Base-by-base conservation (phyloP, 2,113 vertebrate species). In the Herpetotheres cachinnans region DNA sequence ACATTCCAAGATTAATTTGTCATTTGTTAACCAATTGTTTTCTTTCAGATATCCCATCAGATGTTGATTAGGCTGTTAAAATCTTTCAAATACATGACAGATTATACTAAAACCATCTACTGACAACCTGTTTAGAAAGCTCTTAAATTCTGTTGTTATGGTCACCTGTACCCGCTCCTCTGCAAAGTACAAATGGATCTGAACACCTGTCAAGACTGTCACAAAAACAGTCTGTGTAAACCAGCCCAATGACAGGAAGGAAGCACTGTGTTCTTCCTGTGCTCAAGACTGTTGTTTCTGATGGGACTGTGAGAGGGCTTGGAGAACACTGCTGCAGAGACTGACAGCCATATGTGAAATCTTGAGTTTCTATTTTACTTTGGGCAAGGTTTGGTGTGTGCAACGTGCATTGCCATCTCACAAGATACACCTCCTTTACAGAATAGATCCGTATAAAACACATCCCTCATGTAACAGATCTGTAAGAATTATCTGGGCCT, bases 391-490 rank as follows among this genome's bases (percentile, higher is more conserved):
- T 5, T 86, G 40, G 42, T 42, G 42, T 6, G 42, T 42, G 42
- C 42, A 42, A 42, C 14, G 42, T 42, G 42, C 42, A 11, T 14
- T 42, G 42, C 42, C 14, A 42, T 42, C 14, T 42, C 42, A 6
- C 42, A 40, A 78, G 24, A 30, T 4, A 8, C 19, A 38, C 1
- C 3, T 69, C 47, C 47, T 32, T 76, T 74, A 82, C 36, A 54
- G 26, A 81, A 24, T 11, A 21, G 22, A 32, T 54, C 17, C 47
- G 40, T 46, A 22, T 8, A 36, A 16, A n/a, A 62, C 34, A 80
- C 8, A 15, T 2, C 50, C 27, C 11, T 47, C 6, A 69, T 1
- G 0, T 3, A 54, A n/a, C 3, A 66, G 2, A 62, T n/a, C 20
- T 11, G 4, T 17, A 84, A 34, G 8, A 49, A 63, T 50, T 47